Conservation (phyloP, 2,113 vertebrate species). For the Onychorhynchus coronatus region DNA sequence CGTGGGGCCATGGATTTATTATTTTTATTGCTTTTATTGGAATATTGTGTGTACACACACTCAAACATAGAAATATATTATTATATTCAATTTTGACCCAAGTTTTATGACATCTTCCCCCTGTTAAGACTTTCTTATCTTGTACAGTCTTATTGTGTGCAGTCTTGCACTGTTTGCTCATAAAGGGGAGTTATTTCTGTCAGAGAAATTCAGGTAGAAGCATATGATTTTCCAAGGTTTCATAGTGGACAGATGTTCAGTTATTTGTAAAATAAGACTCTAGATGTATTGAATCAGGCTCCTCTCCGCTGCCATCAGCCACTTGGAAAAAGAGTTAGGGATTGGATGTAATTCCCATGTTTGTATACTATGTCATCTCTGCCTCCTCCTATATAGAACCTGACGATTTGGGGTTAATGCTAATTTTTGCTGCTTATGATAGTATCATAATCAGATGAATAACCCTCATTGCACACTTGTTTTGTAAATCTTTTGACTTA, state of each 20-base stretch:
- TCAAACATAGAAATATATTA: neutral
- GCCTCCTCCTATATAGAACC: neutral
- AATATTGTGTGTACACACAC: neutral
- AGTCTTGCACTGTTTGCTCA: neutral
- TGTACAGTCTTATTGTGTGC: neutral
- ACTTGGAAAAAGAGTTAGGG: neutral
- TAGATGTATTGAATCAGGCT: neutral
- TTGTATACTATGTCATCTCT: neutral
- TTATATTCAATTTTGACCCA: neutral
- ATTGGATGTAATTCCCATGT: neutral
- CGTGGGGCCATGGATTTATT: neutral
- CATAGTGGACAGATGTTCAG: neutral
- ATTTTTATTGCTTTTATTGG: neutral
- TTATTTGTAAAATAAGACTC: neutral
- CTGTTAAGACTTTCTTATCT: neutral
- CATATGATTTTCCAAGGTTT: neutral
- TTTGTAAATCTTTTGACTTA: neutral
- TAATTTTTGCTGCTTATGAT: neutral
- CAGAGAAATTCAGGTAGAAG: neutral
- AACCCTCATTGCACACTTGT: fast-evolving
- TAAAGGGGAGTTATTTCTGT: neutral
- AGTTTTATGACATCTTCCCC: neutral
- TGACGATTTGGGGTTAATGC: neutral
- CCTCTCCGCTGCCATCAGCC: neutral
- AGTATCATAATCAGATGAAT: neutral